These are phyloP conservation scores for Diloba caeruleocephala DNA, from an alignment of 2,888 invertebrate species.

Conservation along the genomic window DNA sequence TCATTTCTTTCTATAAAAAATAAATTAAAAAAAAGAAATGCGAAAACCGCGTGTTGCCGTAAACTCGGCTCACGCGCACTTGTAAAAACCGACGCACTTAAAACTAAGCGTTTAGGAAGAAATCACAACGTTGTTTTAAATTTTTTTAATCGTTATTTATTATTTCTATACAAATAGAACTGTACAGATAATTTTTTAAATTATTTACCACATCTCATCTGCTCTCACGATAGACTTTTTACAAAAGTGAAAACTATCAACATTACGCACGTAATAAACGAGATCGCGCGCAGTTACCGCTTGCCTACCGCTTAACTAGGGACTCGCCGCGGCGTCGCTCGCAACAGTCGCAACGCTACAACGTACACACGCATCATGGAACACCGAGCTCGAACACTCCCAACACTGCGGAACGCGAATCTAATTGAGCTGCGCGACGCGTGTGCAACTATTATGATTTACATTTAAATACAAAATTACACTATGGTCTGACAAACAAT, in stretches of 20 bases:
- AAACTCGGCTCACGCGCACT: conserved; percentile 60
- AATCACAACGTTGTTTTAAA: conserved; percentile 87
- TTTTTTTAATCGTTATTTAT: conserved; percentile 89
- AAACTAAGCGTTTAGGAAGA: conserved; percentile 79
- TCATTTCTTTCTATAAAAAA: conserved; percentile 81
- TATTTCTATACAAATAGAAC: conserved; percentile 90
- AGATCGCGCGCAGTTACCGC: conserved; percentile 75
- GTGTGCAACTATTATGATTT: conserved; percentile 52
- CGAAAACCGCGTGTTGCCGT: conserved; percentile 65
- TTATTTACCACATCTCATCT: conserved; percentile 87
- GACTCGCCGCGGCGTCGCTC: conserved; percentile 44
- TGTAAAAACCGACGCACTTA: conserved; percentile 70
- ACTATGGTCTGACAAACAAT: conserved; percentile 64
- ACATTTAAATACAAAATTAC: conserved; percentile 60
- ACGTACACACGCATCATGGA: conserved; percentile 29
- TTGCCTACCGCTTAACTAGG: conserved; percentile 47
- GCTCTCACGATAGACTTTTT: conserved; percentile 89
- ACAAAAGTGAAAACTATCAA: conserved; percentile 90
- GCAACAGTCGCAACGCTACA: conserved; percentile 22
- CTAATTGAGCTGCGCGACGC: conserved; percentile 57
- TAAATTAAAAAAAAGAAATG: conserved; percentile 81
- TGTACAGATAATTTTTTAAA: conserved; percentile 90
- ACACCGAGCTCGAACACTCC: conserved; percentile 3
- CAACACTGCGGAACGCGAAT: conserved; percentile 32
- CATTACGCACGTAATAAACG: conserved; percentile 84